phyloP scores from a whole-genome alignment of 2,113 vertebrate genomes.

The Saimiri boliviensis region DNA sequence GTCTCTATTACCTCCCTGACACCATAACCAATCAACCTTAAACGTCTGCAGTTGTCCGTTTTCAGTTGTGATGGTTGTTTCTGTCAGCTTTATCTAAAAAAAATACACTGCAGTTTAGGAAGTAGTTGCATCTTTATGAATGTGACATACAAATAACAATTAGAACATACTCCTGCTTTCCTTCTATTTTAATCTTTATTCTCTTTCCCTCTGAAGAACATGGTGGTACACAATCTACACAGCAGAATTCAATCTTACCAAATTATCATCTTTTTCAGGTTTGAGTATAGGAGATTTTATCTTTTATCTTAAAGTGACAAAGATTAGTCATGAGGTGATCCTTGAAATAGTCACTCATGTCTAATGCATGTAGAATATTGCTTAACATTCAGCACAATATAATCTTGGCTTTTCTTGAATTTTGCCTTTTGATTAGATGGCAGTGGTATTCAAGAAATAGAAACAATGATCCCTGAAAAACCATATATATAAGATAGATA shows the following conservation, averaged over 20 bases:
- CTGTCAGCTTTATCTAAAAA: conserved; percentile 5
- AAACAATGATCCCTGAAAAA: conserved; percentile 61
- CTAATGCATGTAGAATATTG: conserved; percentile 45
- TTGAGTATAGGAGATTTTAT: conserved; percentile 9
- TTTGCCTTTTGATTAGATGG: conserved; percentile 66
- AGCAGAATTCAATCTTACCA: conserved; percentile 17
- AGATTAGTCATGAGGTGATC: conserved; percentile 60
- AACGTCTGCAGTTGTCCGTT: not conserved
- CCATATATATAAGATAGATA: conserved; percentile 38
- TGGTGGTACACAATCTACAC: not conserved
- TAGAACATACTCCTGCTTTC: not conserved
- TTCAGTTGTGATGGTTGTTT: not conserved
- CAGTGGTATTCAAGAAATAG: conserved; percentile 47
- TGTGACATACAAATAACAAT: conserved; percentile 43
- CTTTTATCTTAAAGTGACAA: conserved; percentile 68
- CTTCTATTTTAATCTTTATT: conserved; percentile 46
- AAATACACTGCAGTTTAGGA: not conserved
- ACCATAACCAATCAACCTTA: not conserved
- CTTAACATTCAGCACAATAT: conserved; percentile 63
- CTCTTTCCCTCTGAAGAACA: conserved; percentile 27
- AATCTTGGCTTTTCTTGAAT: conserved; percentile 67
- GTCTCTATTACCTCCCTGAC: not conserved
- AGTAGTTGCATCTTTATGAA: not conserved
- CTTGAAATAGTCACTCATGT: conserved; percentile 71
- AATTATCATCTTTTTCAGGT: conserved; percentile 44